Conservation (phyloP, 2,888 invertebrate species). For the Esperia sulphurella region DNA sequence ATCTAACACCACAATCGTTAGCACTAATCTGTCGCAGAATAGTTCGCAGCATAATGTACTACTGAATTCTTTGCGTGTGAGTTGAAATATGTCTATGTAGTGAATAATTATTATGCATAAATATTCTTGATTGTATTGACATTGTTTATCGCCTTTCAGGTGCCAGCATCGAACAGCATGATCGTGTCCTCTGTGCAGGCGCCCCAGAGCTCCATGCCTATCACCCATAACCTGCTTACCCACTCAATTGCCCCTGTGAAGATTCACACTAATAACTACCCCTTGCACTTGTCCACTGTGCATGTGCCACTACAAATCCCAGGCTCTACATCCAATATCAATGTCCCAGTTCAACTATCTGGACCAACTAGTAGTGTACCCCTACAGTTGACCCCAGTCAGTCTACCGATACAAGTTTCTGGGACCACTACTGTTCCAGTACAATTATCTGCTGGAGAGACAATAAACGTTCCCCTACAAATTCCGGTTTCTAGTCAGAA, state of each 20-base stretch:
- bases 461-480: conserved; percentile 69
- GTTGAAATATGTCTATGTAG: conserved; percentile 29
- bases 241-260: conserved; percentile 70
- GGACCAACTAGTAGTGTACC: conserved; percentile 57
- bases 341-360: conserved; percentile 69
- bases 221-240: conserved; percentile 65
- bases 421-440: conserved; percentile 63
- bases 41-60: conserved; percentile 66
- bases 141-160: conserved; percentile 58
- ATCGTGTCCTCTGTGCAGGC: conserved; percentile 71
- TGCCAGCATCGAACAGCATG: conserved; percentile 74
- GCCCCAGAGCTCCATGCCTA: conserved; percentile 66
- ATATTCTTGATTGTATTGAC: conserved; percentile 39
- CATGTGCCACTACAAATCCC: conserved; percentile 74
- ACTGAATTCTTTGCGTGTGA: conserved; percentile 69
- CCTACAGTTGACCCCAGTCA: conserved; percentile 64
- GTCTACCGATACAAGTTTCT: conserved; percentile 66
- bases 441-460: conserved; percentile 65
- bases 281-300: conserved; percentile 65
- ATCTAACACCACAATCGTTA: conserved; percentile 29
- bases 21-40: conserved; percentile 49
- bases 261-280: conserved; percentile 57
- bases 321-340: conserved; percentile 65
- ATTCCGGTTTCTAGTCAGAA: conserved; percentile 55
- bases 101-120: conserved; percentile 7